Conservation (phyloP, 2,888 invertebrate species). For the Coelopa pilipes region DNA sequence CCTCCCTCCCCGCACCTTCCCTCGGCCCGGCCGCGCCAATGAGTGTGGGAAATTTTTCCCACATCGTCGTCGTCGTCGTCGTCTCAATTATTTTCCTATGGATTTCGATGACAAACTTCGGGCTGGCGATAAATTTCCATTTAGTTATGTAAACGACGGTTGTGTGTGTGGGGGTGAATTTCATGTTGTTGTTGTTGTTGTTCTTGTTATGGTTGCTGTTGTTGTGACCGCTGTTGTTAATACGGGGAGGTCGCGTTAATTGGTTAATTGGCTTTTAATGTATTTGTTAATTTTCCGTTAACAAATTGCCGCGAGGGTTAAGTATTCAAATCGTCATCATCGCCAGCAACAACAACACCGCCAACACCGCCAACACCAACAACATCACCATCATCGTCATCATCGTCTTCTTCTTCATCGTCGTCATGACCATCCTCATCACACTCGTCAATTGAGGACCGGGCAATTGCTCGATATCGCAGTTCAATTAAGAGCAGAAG, state of each 20-base stretch:
- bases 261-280: constrained; percentile 37
- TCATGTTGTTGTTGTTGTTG: constrained; percentile 2
- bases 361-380: too few relatives aligned
- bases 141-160: constrained; percentile 37
- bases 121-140: constrained; percentile 37
- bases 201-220: neutral
- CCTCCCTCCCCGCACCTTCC: neutral
- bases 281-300: constrained; percentile 21
- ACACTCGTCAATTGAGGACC: neutral
- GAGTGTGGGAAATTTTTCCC: constrained; percentile 40
- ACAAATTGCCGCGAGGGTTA: constrained; percentile 23
- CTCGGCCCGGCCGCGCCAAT: constrained; percentile 22
- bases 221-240: neutral
- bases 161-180: constrained; percentile 10
- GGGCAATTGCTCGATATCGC: constrained; percentile 30
- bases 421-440: too few relatives aligned
- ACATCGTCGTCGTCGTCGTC: too few relatives aligned
- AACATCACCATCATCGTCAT: neutral
- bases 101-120: constrained; percentile 41
- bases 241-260: constrained; percentile 12
- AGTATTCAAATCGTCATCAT: constrained; percentile 33
- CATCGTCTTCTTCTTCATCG: too few relatives aligned
- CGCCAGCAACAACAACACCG: too few relatives aligned
- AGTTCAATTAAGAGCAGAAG: constrained; percentile 24
- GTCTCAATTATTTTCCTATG: constrained; percentile 34